Evolutionary conservation across 2,797 vertebrate genomes (phyloP), one percentile per base, ranked within the genome.

Genomic region (Poecilia picta): DNA sequence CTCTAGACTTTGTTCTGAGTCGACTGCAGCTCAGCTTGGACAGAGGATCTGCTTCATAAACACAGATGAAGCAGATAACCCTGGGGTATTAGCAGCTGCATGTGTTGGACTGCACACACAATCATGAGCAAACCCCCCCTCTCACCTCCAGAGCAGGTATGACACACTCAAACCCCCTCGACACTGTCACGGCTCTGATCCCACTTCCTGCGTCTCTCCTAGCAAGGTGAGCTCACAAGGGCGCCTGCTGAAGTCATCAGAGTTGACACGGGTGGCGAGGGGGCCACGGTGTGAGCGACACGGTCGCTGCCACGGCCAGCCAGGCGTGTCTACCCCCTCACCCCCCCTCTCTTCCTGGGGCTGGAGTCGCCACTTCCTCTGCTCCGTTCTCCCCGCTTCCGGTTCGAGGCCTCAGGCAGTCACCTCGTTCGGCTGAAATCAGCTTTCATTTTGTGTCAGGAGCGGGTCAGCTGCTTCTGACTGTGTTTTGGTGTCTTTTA

Each of bases 161-260:
- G 93, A 94, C 94, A 95, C 90, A 89, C 87, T 90, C 84, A 75
- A 71, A 82, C 85, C 87, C 87, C 84, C 84, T 49, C 81, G 70
- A 89, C 89, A 85, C 90, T 91, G 91, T 89, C 92, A 91, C 91
- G 76, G 87, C 86, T 91, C 91, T 91, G 91, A 94, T 94, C 90
- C 90, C 89, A 85, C 87, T 92, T 95, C 93, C 89, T 90, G 88
- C 59, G 57, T 95, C 90, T 96, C 95, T 96, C 82, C 90, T 88
- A 96, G 95, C 95, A 96, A 96, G 96, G 96, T 96, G 95, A 96
- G 95, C 89, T 93, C 87, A 85, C 95, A 95, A 96, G 96, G 96
- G 92, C 95, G 89, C 82, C 8, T 0, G 59, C 82, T 96, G 94
- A 95, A 93, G 92, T 95, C 93, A 95, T 94, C 89, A 81, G 87